Conservation (phyloP, 1,140 invertebrate genomes). For the Eurosta solidaginis region DNA sequence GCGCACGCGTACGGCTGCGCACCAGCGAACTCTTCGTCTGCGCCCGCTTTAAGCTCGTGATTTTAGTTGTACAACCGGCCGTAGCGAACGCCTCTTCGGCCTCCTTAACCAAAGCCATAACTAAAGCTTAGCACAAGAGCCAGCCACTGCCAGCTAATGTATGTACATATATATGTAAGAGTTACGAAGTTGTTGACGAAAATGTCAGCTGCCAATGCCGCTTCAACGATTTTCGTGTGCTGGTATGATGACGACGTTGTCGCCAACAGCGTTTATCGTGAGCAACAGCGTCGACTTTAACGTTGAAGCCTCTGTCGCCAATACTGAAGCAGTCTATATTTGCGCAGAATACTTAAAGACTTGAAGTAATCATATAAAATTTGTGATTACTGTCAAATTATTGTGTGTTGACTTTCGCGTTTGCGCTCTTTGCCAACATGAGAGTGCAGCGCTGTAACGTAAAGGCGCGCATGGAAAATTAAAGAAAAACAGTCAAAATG, state of each 20-base stretch:
- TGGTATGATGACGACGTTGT: background rate
- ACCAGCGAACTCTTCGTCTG: background rate
- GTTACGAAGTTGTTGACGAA: background rate
- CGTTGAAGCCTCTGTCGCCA: slow-evolving; percentile 30
- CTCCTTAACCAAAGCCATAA: background rate
- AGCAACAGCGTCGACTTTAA: slow-evolving; percentile 20
- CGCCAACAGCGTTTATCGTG: background rate
- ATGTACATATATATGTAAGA: no score
- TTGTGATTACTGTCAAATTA: background rate
- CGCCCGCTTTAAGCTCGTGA: background rate
- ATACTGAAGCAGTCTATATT: slow-evolving; percentile 33
- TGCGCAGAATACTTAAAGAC: background rate
- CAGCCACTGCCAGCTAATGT: background rate
- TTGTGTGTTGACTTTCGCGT: background rate
- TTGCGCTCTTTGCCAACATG: slow-evolving; percentile 11
- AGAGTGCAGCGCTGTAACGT: background rate
- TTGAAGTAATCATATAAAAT: background rate
- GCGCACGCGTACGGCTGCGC: slow-evolving; percentile 41
- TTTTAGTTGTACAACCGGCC: background rate
- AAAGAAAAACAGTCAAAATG: slow-evolving; percentile 33
- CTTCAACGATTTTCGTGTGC: no score
- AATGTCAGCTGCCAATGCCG: background rate
- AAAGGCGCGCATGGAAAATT: background rate
- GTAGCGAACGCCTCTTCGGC: background rate
- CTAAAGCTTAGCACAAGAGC: background rate